Conservation (phyloP, 2,888 invertebrate genomes). For the Epinotia bilunana region DNA sequence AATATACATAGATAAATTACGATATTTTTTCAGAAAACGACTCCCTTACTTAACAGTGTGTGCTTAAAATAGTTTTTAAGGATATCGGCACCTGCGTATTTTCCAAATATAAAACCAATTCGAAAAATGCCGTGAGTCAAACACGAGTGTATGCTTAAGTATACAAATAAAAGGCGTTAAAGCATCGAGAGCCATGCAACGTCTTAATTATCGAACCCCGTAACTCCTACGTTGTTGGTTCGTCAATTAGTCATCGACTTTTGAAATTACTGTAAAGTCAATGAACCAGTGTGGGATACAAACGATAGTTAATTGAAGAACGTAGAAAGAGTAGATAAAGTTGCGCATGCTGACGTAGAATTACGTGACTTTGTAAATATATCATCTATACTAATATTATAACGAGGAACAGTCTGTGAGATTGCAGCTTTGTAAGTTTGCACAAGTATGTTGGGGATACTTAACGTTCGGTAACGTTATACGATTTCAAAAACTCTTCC, state of each 20-base stretch:
- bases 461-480: too few relatives aligned
- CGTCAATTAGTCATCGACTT: conserved; percentile 21
- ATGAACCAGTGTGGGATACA: conserved; percentile 10
- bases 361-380: too few relatives aligned
- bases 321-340: neutral
- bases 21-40: too few relatives aligned
- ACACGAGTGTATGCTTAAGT: conserved; percentile 8
- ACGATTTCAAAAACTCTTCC: too few relatives aligned
- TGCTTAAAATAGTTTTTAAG: too few relatives aligned
- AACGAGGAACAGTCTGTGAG: too few relatives aligned
- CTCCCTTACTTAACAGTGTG: too few relatives aligned
- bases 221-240: conserved; percentile 27
- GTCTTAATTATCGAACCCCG: conserved; percentile 28
- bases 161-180: conserved; percentile 25
- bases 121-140: conserved; percentile 6
- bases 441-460: too few relatives aligned
- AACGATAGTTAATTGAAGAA: neutral
- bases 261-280: conserved; percentile 12
- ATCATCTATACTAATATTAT: too few relatives aligned
- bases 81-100: neutral
- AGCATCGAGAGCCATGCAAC: conserved; percentile 13
- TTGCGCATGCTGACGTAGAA: neutral
- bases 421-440: too few relatives aligned
- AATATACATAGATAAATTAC: too few relatives aligned
- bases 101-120: neutral